These are phyloP conservation scores for Hirundichthys speculiger DNA, from an alignment of 2,113 vertebrate species.

Conservation along the genomic window DNA sequence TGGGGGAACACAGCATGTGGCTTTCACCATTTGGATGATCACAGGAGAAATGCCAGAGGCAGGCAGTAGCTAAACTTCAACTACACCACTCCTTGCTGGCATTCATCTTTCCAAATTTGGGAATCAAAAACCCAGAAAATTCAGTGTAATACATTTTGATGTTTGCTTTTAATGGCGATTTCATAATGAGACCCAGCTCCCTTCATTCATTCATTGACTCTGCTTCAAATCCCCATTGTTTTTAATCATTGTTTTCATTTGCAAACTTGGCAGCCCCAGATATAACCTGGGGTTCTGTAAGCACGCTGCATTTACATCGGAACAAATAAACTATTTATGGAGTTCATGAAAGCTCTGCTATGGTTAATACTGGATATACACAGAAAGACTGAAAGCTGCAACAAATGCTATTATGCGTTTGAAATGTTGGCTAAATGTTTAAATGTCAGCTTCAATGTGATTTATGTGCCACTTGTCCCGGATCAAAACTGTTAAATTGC, in stretches of 20 bases:
- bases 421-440: no score
- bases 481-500: no score
- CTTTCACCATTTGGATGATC: slow-evolving; percentile 39
- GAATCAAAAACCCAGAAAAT: neutral
- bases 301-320: no score
- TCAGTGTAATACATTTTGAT: neutral
- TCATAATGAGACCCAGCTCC: neutral
- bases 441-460: no score
- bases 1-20: slow-evolving; percentile 44
- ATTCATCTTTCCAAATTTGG: neutral
- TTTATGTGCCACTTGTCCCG: no score
- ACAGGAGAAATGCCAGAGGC: slow-evolving; percentile 33
- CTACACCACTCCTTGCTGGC: no score
- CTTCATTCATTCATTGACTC: neutral
- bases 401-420: no score
- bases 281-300: no score
- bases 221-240: neutral
- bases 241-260: neutral
- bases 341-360: neutral
- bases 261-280: neutral
- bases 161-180: neutral
- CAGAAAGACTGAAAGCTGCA: no score
- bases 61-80: slow-evolving; percentile 3
- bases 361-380: neutral
- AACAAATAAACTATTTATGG: slow-evolving; percentile 20